Conservation (phyloP, 2,888 invertebrate genomes). For the Pachycephus smyrnensis region DNA sequence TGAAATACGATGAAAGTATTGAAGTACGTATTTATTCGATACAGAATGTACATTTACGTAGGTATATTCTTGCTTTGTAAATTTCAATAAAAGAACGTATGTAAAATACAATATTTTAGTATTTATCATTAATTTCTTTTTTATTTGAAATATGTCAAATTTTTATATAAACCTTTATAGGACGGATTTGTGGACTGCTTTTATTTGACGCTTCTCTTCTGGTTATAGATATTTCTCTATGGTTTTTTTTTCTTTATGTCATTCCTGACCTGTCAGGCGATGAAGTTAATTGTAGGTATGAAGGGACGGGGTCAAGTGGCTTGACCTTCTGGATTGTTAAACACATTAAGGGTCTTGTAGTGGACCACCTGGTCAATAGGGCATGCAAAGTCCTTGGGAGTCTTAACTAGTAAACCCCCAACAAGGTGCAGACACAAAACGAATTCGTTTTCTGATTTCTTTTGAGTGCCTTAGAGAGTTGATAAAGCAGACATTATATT, state of each 20-base stretch:
- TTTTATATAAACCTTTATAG: not conserved
- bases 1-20: not conserved
- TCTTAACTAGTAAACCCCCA: not conserved
- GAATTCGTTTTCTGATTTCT: not conserved
- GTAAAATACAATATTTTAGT: not conserved
- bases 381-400: not conserved
- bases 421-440: not conserved
- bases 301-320: not conserved
- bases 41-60: not conserved
- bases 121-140: not conserved
- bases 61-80: not conserved
- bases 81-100: too few relatives aligned
- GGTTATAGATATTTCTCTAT: not conserved
- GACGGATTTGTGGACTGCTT: not conserved
- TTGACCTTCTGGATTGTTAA: not conserved
- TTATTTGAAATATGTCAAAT: not conserved
- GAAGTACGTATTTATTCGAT: not conserved
- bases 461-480: not conserved
- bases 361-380: not conserved
- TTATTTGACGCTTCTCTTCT: not conserved
- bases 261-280: not conserved
- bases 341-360: not conserved
- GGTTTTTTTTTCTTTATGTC: not conserved
- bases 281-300: not conserved
- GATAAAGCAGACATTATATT: not conserved